phyloP scores from a whole-genome alignment of 2,888 invertebrate genomes.

The Harpalus rubripes region DNA sequence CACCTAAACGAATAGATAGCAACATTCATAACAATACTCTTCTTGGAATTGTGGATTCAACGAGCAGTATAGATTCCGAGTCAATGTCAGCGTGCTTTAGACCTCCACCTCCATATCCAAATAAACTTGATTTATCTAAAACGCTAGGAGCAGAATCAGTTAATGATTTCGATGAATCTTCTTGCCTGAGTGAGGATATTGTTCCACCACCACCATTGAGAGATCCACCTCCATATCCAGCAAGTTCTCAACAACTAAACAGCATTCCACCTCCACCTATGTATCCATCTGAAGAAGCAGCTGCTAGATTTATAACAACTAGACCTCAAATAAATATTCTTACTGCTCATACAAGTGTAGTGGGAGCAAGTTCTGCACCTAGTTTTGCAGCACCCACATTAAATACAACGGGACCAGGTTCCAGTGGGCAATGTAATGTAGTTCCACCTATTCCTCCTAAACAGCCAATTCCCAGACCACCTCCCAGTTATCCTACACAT shows the following conservation, averaged over 20 bases:
- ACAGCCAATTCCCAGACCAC: slow-evolving; percentile 76
- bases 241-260: slow-evolving; percentile 75
- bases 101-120: slow-evolving; percentile 87
- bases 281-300: slow-evolving; percentile 84
- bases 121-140: slow-evolving; percentile 79
- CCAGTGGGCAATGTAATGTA: slow-evolving; percentile 68
- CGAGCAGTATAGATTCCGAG: slow-evolving; percentile 67
- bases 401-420: slow-evolving; percentile 63
- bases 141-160: slow-evolving; percentile 68
- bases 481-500: slow-evolving; percentile 76
- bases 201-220: slow-evolving; percentile 76
- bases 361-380: slow-evolving; percentile 82
- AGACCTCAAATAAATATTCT: slow-evolving; percentile 88
- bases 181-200: slow-evolving; percentile 69
- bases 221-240: slow-evolving; percentile 85
- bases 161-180: slow-evolving; percentile 73
- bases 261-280: slow-evolving; percentile 79
- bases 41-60: slow-evolving; percentile 75
- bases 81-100: slow-evolving; percentile 74
- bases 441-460: slow-evolving; percentile 77
- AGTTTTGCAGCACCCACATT: slow-evolving; percentile 79
- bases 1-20: slow-evolving; percentile 86
- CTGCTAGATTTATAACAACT: slow-evolving; percentile 88
- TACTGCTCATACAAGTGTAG: slow-evolving; percentile 87
- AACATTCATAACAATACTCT: slow-evolving; percentile 79